phyloP scores from a whole-genome alignment of 2,888 invertebrate genomes.

The Orthonevra nobilis region DNA sequence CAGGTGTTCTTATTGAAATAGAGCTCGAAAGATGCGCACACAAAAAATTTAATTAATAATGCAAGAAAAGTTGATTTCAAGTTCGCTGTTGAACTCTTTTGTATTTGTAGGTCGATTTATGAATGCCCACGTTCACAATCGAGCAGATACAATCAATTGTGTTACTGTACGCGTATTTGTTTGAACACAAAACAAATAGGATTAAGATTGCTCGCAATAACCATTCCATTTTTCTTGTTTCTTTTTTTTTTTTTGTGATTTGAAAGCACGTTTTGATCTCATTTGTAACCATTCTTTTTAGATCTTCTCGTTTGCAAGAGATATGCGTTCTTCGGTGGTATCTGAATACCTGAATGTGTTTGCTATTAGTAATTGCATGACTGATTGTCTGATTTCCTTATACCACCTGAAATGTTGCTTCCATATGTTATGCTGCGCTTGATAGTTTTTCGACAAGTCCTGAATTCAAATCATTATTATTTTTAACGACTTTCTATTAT shows the following conservation, averaged over 20 bases:
- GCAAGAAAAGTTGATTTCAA: conserved; percentile 11
- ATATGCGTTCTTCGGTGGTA: too few relatives aligned
- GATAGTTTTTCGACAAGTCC: too few relatives aligned
- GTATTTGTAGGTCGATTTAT: conserved; percentile 17
- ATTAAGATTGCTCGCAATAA: conserved; percentile 9
- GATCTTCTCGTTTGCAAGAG: too few relatives aligned
- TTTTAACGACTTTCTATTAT: too few relatives aligned
- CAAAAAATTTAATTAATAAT: not conserved
- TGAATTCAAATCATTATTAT: too few relatives aligned
- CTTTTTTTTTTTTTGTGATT: not conserved
- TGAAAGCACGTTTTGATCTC: too few relatives aligned
- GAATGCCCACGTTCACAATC: not conserved
- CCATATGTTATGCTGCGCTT: too few relatives aligned
- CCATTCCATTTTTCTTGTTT: conserved; percentile 4
- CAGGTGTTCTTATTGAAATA: conserved; percentile 4
- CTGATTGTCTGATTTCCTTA: too few relatives aligned
- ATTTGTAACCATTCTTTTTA: too few relatives aligned
- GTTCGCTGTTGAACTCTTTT: conserved; percentile 48
- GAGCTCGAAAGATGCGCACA: not conserved
- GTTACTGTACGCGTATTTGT: conserved; percentile 4
- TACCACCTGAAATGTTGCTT: too few relatives aligned
- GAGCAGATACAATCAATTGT: not conserved
- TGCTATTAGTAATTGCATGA: too few relatives aligned
- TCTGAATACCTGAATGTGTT: too few relatives aligned
- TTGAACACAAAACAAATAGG: conserved; percentile 11